Base-by-base conservation (phyloP, 1,140 invertebrate species). In the Drosophila burlai region DNA sequence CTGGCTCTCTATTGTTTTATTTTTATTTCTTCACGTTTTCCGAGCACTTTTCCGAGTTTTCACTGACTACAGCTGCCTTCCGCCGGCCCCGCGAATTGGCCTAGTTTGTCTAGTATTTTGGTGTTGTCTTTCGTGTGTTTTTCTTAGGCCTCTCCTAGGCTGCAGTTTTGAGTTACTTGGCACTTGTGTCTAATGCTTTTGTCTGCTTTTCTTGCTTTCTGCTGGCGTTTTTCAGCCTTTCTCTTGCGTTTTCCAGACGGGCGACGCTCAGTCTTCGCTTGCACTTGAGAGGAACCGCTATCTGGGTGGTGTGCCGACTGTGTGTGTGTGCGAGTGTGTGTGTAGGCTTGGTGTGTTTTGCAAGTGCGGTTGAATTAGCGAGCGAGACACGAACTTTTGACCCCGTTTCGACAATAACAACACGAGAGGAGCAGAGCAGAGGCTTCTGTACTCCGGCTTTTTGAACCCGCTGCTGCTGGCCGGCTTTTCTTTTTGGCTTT, bases 301-400 rank as follows among this genome's bases (percentile, higher is more conserved):
- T 69, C 50, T 46, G 29, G 42, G 52, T 72, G 52, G 29, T 60
- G 31, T 68, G 34, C 31, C 54, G 54, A 34, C 15, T 54, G 24
- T 24, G 43, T 58, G 65, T 59, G 67, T 16, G 26, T 43, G 42
- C 18, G 45, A 21, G 45, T 7, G 50, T 24, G 24, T 71, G 40
- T 24, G 26, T 47, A 38, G 38, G n/a, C 24, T 21, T 55, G 54
- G 34, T 21, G 50, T 71, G 24, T 45, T 61, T 65, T 21, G 66
- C 54, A 55, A 60, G 69, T 85, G 84, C 65, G 76, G 81, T 68
- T 77, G 83, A 89, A 89, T 89, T 89, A 85, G 81, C 71, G 71
- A 60, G 57, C 38, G 65, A 72, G 83, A 83, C 83, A 82, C 85
- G 85, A 90, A 90, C 85, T 90, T 90, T 90, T 90, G 85, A 90